Base-by-base conservation (phyloP, 2,113 vertebrate species). In the Mellivora capensis region DNA sequence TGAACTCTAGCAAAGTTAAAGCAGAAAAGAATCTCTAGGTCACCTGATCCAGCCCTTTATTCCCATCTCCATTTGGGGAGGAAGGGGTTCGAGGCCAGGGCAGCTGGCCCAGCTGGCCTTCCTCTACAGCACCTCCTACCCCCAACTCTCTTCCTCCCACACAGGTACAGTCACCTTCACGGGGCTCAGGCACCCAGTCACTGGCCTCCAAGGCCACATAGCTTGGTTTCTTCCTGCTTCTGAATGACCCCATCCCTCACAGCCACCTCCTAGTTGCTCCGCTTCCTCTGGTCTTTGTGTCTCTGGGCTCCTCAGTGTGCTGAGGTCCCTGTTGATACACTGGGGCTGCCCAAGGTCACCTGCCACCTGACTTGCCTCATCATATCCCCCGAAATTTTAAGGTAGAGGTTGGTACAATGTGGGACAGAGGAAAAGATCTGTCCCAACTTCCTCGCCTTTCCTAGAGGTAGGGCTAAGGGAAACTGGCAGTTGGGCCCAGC, bases 11-110 rank as follows among this genome's bases (percentile, higher is more conserved):
- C 88, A 83, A 80, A 87, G 74, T 81, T 96, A 90, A 91, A 95
- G 71, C 72, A 94, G 93, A 61, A 93, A 95, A 95, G n/a, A 87
- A 94, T 91, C 59, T 96, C 74, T 86, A 44, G 14, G 76, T 95
- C 92, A 94, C 52, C 47, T 87, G 49, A 95, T 76, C 42, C 15
- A 64, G 90, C 42, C 62, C 84, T 93, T 93, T 95, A 84, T 87
- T 95, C 71, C 87, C 64, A 20, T 62, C 31, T 93, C 49, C 27
- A 49, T 85, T 76, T 74, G 34, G 31, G 81, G 10, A 93, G 71
- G 87, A 93, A 82, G 44, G 89, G 82, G n/a, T 81, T 87, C 61
- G 34, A 72, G 85, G 87, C 81, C 87, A 87, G 42, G 83, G 49
- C 89, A 85, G 57, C 20, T 92, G 77, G 86, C 94, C 93, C 86